Base-by-base conservation (phyloP, 1,140 invertebrate genomes). In the Anoplophora glabripennis region DNA sequence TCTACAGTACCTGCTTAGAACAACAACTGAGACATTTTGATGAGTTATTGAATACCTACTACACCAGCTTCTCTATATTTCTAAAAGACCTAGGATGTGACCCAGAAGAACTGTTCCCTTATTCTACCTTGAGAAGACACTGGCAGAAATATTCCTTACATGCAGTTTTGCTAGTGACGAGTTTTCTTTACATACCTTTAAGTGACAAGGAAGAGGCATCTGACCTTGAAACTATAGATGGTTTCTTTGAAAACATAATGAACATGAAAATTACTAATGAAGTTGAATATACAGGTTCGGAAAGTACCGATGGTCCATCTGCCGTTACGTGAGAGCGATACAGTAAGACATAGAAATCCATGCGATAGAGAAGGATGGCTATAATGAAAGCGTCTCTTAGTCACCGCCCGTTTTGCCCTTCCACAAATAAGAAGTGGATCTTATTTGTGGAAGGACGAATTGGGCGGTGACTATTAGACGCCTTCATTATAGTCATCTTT, bases 1-100 rank as follows among this genome's bases (percentile, higher is more conserved):
- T 85, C 4, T 84, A 80, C 57, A 77, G 77, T 59, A 79, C 78
- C 49, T 79, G 82, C 0, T 77, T 80, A 11, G 65, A 75, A 47
- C 61, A 75, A 10, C 73, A 83, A 17, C 70, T 82, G 9, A 53
- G 66, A 17, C 55, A 75, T 61, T 80, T 79, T 45, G 60, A 79
- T 11, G 42, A 71, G 15, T 68, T 83, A 11, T 37, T 86, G 1
- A 57, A 83, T 33, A 66, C 79, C 9, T 86, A 86, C 70, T 77
- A 84, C 55, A 60, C 71, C 15, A 77, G 77, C 18, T 69, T 85
- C 40, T 67, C 63, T 0, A 67, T 66, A 10, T 77, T 68, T 1
- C 53, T 78, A 28, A 61, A 53, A 4, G 63, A 79, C 67, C 74
- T 76, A 68, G 66, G 77, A 63, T 77, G 64, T 17, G 66, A 76